Conservation (phyloP, 2,888 invertebrate species). For the Frankliniella intonsa region DNA sequence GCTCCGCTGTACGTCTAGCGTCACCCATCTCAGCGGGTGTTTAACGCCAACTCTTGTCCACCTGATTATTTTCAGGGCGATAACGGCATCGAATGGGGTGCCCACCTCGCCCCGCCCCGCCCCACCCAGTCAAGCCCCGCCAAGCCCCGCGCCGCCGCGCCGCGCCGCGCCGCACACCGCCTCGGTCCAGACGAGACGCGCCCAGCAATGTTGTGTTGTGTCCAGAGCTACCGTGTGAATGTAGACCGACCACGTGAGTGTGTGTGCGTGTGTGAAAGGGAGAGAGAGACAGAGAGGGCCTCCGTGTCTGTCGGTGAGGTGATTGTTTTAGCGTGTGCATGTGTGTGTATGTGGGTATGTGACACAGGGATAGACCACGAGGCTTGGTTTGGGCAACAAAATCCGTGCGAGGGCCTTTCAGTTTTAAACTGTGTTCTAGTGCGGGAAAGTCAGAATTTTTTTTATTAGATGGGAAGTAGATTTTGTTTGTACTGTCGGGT, state of each 20-base stretch:
- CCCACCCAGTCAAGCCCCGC: background rate
- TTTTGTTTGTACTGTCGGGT: background rate
- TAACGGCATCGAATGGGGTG: background rate
- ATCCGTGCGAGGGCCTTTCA: too few relatives aligned
- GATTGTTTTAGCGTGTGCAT: background rate
- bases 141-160: background rate
- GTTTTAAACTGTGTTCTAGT: background rate
- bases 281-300: background rate
- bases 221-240: background rate
- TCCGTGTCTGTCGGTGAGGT: background rate
- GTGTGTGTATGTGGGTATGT: background rate
- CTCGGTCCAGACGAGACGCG: background rate
- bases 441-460: background rate
- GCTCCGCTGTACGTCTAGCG: too few relatives aligned
- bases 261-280: background rate
- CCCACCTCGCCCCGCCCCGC: background rate
- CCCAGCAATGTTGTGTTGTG: background rate
- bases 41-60: background rate
- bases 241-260: background rate
- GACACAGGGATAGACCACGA: background rate
- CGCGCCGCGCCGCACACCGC: background rate
- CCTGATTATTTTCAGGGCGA: conserved; percentile 21
- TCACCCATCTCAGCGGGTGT: background rate
- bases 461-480: too few relatives aligned
- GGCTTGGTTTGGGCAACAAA: too few relatives aligned